Base-by-base conservation (phyloP, 1,140 invertebrate species). In the Lasioglossum baleicum region DNA sequence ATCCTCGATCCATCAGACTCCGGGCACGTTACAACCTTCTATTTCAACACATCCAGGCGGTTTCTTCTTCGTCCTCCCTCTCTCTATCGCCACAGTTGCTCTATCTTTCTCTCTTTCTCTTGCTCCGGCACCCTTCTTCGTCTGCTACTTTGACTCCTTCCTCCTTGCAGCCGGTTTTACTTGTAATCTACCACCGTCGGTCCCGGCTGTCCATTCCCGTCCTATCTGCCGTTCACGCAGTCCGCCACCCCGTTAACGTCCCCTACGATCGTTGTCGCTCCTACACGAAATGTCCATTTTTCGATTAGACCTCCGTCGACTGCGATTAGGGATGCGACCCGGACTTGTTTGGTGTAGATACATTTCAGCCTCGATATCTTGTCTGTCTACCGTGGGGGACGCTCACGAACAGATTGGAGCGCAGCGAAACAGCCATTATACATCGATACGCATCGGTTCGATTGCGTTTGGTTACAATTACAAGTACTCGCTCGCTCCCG, bases 141-240 rank as follows among this genome's bases (percentile, higher is more conserved):
- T 26, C 26, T 20, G 35, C 74, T n/a, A 42, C 56, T 68, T 67
- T 22, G 42, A 40, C 71, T 80, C 70, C 20, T 74, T 67, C 63
- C 26, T 44, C 42, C 51, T 42, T n/a, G 74, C 66, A 75, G 79
- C 60, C 79, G 65, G 65, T 76, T 81, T 81, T 70, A 56, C 73
- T 81, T 35, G 74, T 70, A 75, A 81, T 81, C 40, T 35, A 35
- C 56, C 64, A 56, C 8, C 77, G 48, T 40, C 35, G 17, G 17
- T 53, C 61, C n/a, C 60, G n/a, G 35, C 8, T 44, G 63, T 75
- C 74, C 65, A 64, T 75, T 63, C 58, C 7, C 63, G 31, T 44
- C 60, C n/a, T 80, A 74, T 84, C 78, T 70, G 35, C 56, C 44
- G 61, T 67, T 63, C 48, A 35, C n/a, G 22, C 31, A 80, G 63